Conservation (phyloP, 2,113 vertebrate genomes). For the Hiodon tergisus region DNA sequence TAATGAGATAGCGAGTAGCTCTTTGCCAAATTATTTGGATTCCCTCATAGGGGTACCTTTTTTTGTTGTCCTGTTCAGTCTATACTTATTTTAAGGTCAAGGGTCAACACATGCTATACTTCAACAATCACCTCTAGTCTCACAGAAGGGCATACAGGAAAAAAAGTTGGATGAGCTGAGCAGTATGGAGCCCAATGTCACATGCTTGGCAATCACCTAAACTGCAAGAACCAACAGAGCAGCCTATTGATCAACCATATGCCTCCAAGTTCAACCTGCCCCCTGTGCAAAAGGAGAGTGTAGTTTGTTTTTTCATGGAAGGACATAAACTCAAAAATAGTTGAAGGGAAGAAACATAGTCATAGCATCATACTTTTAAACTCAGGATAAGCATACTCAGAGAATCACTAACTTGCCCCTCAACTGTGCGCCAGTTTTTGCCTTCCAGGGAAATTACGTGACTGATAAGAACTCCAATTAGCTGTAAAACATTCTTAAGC, state of each 20-base stretch:
- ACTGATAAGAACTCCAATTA: conserved; percentile 32
- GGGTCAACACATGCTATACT: neutral
- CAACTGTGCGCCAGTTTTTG: neutral
- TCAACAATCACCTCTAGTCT: neutral
- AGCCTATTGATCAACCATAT: too few species aligned
- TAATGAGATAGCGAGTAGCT: neutral
- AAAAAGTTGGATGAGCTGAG: neutral
- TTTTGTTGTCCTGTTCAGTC: neutral
- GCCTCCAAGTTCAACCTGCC: too few species aligned
- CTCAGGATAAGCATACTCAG: too few species aligned
- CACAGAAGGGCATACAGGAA: neutral
- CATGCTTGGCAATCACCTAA: too few species aligned
- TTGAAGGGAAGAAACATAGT: too few species aligned
- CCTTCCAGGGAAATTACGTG: conserved; percentile 21
- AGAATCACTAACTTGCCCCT: too few species aligned
- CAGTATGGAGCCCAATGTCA: neutral
- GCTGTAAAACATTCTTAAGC: conserved; percentile 26
- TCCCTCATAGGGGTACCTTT: neutral
- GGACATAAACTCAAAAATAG: too few species aligned
- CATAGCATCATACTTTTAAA: too few species aligned
- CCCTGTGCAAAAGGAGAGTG: too few species aligned
- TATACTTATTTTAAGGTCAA: neutral
- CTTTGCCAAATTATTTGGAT: neutral
- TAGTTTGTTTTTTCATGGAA: too few species aligned
- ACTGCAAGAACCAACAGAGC: too few species aligned